A percentile compares a stretch with the other conserved stretches of the same genome.
Evolutionary conservation across 2,888 invertebrate genomes (phyloP).

Genomic region (Odiellus spinosus): DNA sequence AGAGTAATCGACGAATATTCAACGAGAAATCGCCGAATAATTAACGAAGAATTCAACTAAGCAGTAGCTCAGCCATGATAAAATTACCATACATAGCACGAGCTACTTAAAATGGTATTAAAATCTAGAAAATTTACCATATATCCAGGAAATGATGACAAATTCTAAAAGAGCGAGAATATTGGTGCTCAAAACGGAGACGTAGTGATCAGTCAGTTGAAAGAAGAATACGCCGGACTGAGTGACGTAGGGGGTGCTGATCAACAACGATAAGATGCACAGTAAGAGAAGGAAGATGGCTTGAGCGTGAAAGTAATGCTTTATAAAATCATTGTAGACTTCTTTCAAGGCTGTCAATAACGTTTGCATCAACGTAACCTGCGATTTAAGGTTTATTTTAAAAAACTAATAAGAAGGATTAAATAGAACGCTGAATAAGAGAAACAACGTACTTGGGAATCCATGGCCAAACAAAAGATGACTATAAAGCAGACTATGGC

Average conservation of each 20-base stretch:
- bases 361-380: constrained; percentile 89
- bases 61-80: no score
- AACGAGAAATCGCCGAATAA: no score
- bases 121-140: constrained; percentile 11
- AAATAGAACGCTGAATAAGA: no score
- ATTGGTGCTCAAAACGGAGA: constrained; percentile 11
- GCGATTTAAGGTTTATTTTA: constrained; percentile 18
- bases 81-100: no score
- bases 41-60: no score
- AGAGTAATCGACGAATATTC: no score
- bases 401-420: no score
- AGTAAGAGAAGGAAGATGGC: constrained; percentile 13
- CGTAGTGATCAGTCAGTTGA: constrained; percentile 14
- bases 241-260: constrained; percentile 11
- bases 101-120: no score
- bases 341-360: constrained; percentile 86
- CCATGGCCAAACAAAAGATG: constrained; percentile 69
- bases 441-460: constrained; percentile 58
- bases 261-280: constrained; percentile 13
- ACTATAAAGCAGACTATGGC: constrained; percentile 78
- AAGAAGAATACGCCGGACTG: constrained; percentile 16
- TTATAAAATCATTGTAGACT: constrained; percentile 74
- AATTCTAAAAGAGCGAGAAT: constrained; percentile 15
- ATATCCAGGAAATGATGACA: constrained; percentile 11
- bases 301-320: constrained; percentile 52